Evolutionary conservation across 2,113 vertebrate genomes (phyloP), one percentile per base, ranked within the genome.

Genomic region (Protomyctophum bolini): DNA sequence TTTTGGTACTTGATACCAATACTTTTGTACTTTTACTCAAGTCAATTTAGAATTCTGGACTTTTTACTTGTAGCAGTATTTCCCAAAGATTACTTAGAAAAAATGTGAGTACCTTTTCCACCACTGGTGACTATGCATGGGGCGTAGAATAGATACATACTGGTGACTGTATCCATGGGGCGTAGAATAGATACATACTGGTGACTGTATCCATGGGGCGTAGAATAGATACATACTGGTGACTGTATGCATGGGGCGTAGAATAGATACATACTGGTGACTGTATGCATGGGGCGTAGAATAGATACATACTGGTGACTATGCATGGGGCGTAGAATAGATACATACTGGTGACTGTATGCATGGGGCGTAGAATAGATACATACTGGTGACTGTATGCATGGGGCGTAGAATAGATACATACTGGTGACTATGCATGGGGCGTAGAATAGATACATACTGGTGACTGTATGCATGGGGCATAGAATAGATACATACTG

Each of bases 131-230:
- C 21, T 21, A 21, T 21, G 21, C 2, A 21, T 21, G 21, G n/a
- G n/a, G n/a, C n/a, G n/a, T n/a, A 21, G 21, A 10, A 12, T 28
- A 56, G n/a, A 57, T 50, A 8, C 54, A 72, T 87, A 98, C 97
- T n/a, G n/a, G n/a, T 21, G 21, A 21, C 21, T 21, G 21, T 21
- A 21, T 21, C 1, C 2, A 21, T 21, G 21, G n/a, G n/a, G n/a
- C n/a, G n/a, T n/a, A 21, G 21, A 10, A 12, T 28, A 56, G n/a
- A 57, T 50, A 8, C 54, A 72, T 87, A 98, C 97, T n/a, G n/a
- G n/a, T 21, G 21, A 21, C 21, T 21, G 21, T 21, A 21, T 21
- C 1, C 2, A 21, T 21, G 21, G n/a, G n/a, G n/a, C n/a, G n/a
- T n/a, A 21, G 21, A 10, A 12, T 28, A 56, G n/a, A 57, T 50